Evolutionary conservation across 2,888 invertebrate species (phyloP).

Genomic region (Margaritifera margaritifera): DNA sequence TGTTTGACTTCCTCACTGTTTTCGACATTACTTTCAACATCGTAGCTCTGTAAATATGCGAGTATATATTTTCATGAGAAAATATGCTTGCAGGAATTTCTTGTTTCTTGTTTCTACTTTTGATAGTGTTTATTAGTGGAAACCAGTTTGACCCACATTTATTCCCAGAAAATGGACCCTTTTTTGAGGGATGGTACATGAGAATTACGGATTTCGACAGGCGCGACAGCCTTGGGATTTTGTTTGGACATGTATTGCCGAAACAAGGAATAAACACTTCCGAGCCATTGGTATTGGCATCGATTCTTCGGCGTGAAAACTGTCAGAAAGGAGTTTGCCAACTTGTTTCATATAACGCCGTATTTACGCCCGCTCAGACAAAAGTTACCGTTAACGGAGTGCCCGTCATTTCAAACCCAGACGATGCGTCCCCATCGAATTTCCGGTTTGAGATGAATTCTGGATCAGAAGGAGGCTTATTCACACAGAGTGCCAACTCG

Average conservation of each 20-base stretch:
- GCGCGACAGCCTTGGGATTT: slow-evolving; percentile 38
- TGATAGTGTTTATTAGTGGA: slow-evolving; percentile 1
- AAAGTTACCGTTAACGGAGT: slow-evolving; percentile 43
- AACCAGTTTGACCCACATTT: slow-evolving; percentile 56
- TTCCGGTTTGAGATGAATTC: slow-evolving; percentile 42
- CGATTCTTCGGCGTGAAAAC: slow-evolving; percentile 25
- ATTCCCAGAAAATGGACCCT: slow-evolving; percentile 48
- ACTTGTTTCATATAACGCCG: slow-evolving; percentile 30
- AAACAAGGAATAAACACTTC: neutral
- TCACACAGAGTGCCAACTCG: slow-evolving; percentile 31
- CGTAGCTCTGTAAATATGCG: too few species aligned
- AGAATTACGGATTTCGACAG: slow-evolving; percentile 42
- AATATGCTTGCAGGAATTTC: too few species aligned
- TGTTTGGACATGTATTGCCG: slow-evolving; percentile 53
- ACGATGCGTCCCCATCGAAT: slow-evolving; percentile 40
- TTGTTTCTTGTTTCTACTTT: neutral
- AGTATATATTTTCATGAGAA: too few species aligned
- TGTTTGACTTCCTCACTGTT: too few species aligned
- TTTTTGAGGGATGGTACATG: slow-evolving; percentile 61
- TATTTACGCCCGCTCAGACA: slow-evolving; percentile 24
- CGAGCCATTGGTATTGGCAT: slow-evolving; percentile 26
- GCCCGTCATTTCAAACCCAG: slow-evolving; percentile 44
- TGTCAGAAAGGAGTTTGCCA: slow-evolving; percentile 1
- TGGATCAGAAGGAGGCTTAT: slow-evolving; percentile 27
- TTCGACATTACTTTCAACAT: too few species aligned